phyloP scores from a whole-genome alignment of 2,113 vertebrate species.

The Corydoras sp. region DNA sequence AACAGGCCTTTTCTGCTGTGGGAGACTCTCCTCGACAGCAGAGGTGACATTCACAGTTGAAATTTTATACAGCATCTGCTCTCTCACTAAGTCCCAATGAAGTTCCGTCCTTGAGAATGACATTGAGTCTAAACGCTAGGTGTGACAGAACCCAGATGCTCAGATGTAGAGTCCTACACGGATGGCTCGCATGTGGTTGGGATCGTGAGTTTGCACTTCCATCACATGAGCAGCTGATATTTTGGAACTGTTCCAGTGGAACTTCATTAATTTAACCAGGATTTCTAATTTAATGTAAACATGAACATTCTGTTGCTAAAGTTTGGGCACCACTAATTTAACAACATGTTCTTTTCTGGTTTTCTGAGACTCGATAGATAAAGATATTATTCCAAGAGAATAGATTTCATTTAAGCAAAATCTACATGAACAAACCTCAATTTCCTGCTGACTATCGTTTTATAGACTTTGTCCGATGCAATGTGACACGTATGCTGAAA shows the following conservation, averaged over 20 bases:
- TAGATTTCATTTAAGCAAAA: too few species aligned
- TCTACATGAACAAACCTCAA: too few species aligned
- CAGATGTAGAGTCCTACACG: neutral
- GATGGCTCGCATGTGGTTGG: neutral
- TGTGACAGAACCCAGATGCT: conserved; percentile 22
- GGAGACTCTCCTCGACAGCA: conserved; percentile 11
- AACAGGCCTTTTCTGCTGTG: neutral
- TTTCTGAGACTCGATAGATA: too few species aligned
- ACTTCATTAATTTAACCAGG: too few species aligned
- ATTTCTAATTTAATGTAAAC: too few species aligned
- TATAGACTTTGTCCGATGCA: too few species aligned
- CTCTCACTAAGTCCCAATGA: conserved; percentile 47
- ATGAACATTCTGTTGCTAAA: too few species aligned
- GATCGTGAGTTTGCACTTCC: neutral
- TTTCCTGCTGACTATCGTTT: too few species aligned
- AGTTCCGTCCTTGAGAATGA: conserved; percentile 60
- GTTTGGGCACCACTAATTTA: too few species aligned
- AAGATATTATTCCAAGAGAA: too few species aligned
- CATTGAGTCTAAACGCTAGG: conserved; percentile 54
- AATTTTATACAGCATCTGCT: conserved; percentile 27
- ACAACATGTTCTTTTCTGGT: too few species aligned
- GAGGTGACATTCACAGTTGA: conserved; percentile 25
- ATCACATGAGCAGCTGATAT: neutral
- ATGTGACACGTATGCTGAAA: too few species aligned
- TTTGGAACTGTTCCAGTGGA: neutral